phyloP scores from a whole-genome alignment of 2,888 invertebrate species.

The Chrysomela aeneicollis region DNA sequence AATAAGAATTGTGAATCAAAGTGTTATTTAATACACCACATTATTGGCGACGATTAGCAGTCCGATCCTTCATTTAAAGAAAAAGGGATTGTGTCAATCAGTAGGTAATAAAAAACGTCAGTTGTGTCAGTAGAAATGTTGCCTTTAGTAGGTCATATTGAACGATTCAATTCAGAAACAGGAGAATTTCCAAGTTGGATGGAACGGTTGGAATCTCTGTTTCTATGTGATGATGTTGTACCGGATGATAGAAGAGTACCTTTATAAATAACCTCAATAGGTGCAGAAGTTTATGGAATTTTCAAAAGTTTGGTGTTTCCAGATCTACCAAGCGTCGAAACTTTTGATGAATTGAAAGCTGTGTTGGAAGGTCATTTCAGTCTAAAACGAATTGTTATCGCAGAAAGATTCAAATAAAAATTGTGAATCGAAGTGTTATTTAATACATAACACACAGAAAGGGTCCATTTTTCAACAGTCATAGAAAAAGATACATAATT shows the following conservation, averaged over 20 bases:
- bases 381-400: background rate
- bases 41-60: background rate
- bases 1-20: too few relatives aligned
- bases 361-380: too few relatives aligned
- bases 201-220: background rate
- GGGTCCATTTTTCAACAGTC: too few relatives aligned
- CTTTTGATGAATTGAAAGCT: background rate
- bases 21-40: background rate
- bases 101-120: background rate
- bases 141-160: background rate
- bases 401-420: background rate
- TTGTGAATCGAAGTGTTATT: too few relatives aligned
- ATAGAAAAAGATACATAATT: too few relatives aligned
- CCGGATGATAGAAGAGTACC: conserved; percentile 1
- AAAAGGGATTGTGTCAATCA: background rate
- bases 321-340: background rate
- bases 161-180: background rate
- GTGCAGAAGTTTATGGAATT: conserved; percentile 5
- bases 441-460: too few relatives aligned
- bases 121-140: background rate
- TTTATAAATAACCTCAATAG: background rate
- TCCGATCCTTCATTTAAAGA: too few relatives aligned
- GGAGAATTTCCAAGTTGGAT: too few relatives aligned
- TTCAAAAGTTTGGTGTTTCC: background rate
- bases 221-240: background rate